A percentile compares a stretch with the other conserved stretches of the same genome.
phyloP scores from a whole-genome alignment of 2,888 invertebrate species.

The Apocheima hispidaria region DNA sequence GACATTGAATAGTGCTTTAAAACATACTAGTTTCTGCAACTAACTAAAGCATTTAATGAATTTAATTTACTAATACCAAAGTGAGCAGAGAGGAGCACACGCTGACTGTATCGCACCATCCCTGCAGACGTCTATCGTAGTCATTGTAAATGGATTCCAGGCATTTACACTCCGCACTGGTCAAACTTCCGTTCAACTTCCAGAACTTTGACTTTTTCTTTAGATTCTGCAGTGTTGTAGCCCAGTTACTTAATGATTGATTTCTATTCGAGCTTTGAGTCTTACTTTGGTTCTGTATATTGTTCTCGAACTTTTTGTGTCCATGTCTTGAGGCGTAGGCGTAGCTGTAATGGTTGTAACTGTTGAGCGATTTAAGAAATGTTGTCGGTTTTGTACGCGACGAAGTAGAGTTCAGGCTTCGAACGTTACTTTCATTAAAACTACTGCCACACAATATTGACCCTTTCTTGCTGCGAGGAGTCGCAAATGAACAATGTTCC shows the following conservation, averaged over 20 bases:
- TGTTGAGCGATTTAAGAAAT: slow-evolving; percentile 59
- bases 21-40: not conserved
- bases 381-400: slow-evolving; percentile 68
- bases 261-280: slow-evolving; percentile 67
- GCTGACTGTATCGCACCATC: slow-evolving; percentile 82
- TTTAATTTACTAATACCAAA: slow-evolving; percentile 59
- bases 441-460: slow-evolving; percentile 62
- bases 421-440: slow-evolving; percentile 68
- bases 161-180: slow-evolving; percentile 72
- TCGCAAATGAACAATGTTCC: slow-evolving; percentile 70
- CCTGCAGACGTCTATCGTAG: slow-evolving; percentile 77
- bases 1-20: not conserved
- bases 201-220: slow-evolving; percentile 71
- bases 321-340: slow-evolving; percentile 58
- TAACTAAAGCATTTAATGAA: not conserved
- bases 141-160: slow-evolving; percentile 78
- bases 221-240: slow-evolving; percentile 67
- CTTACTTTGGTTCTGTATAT: slow-evolving; percentile 55
- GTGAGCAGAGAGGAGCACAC: slow-evolving; percentile 70
- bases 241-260: slow-evolving; percentile 65
- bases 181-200: slow-evolving; percentile 62
- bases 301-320: slow-evolving; percentile 55
- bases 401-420: slow-evolving; percentile 73
- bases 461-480: slow-evolving; percentile 62
- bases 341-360: slow-evolving; percentile 64